phyloP scores from a whole-genome alignment of 2,888 invertebrate species.

The Drosophila prolongata region DNA sequence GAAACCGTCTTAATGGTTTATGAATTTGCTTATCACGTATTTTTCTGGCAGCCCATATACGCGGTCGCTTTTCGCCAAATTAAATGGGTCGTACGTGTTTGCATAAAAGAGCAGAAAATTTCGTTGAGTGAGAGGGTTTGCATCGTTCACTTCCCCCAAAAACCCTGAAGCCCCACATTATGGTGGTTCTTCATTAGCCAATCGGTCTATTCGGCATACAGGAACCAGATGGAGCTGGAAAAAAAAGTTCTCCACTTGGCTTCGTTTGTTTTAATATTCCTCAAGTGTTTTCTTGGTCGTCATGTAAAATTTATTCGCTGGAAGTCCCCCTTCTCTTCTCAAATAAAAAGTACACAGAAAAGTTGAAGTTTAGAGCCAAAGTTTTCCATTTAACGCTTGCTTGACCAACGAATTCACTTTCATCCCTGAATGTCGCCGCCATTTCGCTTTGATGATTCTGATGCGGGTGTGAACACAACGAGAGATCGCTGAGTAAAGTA shows the following conservation, averaged over 20 bases:
- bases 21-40: constrained; percentile 75
- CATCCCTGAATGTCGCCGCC: constrained; percentile 45
- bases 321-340: constrained; percentile 1
- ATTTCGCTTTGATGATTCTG: constrained; percentile 49
- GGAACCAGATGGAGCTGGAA: constrained; percentile 16
- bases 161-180: constrained; percentile 1
- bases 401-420: constrained; percentile 64
- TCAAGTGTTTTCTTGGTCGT: constrained; percentile 60
- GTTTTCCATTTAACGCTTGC: constrained; percentile 63
- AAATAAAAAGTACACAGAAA: constrained; percentile 31
- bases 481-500: constrained; percentile 15
- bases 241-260: constrained; percentile 21
- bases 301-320: constrained; percentile 64
- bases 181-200: constrained; percentile 37
- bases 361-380: constrained; percentile 44
- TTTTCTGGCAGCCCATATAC: constrained; percentile 63
- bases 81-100: constrained; percentile 73
- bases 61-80: constrained; percentile 64
- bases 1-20: constrained; percentile 69
- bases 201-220: constrained; percentile 21
- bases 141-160: background rate
- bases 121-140: constrained; percentile 14
- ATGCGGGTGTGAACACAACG: constrained; percentile 35
- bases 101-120: constrained; percentile 55
- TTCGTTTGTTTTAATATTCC: constrained; percentile 66